These are phyloP conservation scores for Odontocolon sp. DNA, from an alignment of 2,888 invertebrate genomes.

Conservation along the genomic window DNA sequence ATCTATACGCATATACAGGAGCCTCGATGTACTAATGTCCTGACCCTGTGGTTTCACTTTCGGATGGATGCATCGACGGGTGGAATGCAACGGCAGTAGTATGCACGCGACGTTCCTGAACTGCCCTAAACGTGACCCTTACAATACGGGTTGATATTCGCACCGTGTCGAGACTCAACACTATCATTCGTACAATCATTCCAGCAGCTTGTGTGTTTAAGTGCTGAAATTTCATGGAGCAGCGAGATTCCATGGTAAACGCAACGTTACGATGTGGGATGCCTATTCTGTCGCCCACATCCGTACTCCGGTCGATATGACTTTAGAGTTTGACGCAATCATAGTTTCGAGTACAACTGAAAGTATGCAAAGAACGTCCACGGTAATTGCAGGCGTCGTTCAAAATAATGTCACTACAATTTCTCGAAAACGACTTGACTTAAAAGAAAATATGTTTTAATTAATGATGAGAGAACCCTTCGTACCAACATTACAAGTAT, in stretches of 20 bases:
- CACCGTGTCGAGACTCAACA: background rate
- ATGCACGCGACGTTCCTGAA: constrained; percentile 1
- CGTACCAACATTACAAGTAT: background rate
- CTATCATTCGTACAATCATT: constrained; percentile 4
- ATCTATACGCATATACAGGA: background rate
- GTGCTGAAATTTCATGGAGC: constrained; percentile 1
- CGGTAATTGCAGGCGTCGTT: background rate
- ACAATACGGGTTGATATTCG: background rate
- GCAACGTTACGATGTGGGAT: background rate
- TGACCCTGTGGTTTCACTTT: constrained; percentile 20
- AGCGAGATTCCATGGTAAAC: background rate
- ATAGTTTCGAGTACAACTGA: background rate
- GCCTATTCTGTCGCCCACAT: background rate
- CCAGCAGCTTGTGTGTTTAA: background rate
- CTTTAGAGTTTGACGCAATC: constrained; percentile 8
- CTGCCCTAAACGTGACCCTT: background rate
- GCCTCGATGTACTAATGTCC: background rate
- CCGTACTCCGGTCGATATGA: background rate
- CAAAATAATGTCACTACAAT: too few relatives aligned
- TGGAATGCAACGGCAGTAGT: constrained; percentile 16
- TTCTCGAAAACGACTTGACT: too few relatives aligned
- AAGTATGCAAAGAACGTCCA: background rate
- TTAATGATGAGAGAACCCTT: too few relatives aligned
- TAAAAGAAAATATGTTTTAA: too few relatives aligned
- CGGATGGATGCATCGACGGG: constrained; percentile 22